Evolutionary conservation across 2,888 invertebrate species (phyloP).

Genomic region (Drosophila paucipuncta): DNA sequence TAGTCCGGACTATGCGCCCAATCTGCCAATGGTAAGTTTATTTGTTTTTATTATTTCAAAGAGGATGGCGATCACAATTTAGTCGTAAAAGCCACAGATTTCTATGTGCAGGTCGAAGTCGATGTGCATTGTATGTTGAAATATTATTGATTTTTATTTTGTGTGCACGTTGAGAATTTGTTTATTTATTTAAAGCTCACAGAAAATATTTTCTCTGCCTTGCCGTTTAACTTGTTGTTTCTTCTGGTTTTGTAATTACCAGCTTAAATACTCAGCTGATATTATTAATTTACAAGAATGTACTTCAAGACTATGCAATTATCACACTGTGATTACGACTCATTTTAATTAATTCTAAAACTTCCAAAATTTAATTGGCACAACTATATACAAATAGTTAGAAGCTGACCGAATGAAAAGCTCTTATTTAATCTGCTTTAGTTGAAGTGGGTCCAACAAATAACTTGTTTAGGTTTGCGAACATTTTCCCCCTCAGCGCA

Average conservation of each 20-base stretch:
- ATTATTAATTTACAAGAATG: not conserved
- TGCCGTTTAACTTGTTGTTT: not conserved
- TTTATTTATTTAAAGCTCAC: not conserved
- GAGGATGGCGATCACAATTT: not conserved
- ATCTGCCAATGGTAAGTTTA: constrained; percentile 83
- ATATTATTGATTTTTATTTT: not conserved
- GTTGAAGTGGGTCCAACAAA: constrained; percentile 9
- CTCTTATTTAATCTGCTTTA: constrained; percentile 5
- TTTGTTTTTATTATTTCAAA: constrained; percentile 19
- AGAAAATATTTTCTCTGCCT: no score
- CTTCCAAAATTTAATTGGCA: not conserved
- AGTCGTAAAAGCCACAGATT: not conserved
- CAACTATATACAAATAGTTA: constrained; percentile 11
- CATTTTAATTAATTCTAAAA: not conserved
- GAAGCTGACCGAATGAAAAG: not conserved
- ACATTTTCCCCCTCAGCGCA: constrained; percentile 13
- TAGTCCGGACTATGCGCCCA: constrained; percentile 73
- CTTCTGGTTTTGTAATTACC: not conserved
- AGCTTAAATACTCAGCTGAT: not conserved
- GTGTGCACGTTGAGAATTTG: not conserved
- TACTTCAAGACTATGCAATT: not conserved
- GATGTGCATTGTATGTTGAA: not conserved
- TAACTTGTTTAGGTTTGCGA: constrained; percentile 27
- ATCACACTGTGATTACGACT: not conserved
- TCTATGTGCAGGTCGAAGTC: no score